Evolutionary conservation across 2,888 invertebrate genomes (phyloP), one percentile per base, ranked within the genome.

Genomic region (Papilio gigon): DNA sequence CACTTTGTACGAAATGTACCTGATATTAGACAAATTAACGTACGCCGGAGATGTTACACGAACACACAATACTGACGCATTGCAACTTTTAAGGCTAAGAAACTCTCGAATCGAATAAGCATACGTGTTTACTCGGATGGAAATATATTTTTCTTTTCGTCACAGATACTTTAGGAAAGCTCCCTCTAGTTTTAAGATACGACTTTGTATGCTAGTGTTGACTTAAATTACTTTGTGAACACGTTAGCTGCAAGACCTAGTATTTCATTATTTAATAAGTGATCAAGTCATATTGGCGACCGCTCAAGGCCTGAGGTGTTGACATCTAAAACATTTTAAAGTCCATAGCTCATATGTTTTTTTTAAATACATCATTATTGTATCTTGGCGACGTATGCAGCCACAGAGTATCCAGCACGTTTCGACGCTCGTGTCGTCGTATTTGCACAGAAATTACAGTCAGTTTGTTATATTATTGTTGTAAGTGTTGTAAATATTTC

Each of bases 1-100:
- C 40, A 56, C 25, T 63, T 58, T 33, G 67, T 62, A 64, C 35
- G 42, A 58, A 63, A 63, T 40, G 47, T 58, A 30, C 17, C 12
- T 47, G 22, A 56, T 67, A 17, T 27, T 67, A 60, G 59, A 60
- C 59, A 65, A 65, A 65, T 33, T 59, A 30, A 6, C 12, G 9
- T 25, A 44, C 20, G n/a, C 11, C 22, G n/a, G 22, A 53, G 53
- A 30, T 56, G n/a, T 27, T 25, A 56, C 8, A 56, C 17, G n/a
- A 22, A 4, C 25, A 12, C 22, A 17, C 4, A 14, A 40, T 11
- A 4, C 3, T 5, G 11, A 42, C 42, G 9, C 12, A 3, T 12
- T 25, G 47, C 25, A 25, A 42, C 42, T 42, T 42, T n/a, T n/a
- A 42, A 42, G 42, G 1, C 1, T n/a, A n/a, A n/a, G n/a, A n/a